Base-by-base conservation (phyloP, 2,797 vertebrate species). In the Natrix natrix region DNA sequence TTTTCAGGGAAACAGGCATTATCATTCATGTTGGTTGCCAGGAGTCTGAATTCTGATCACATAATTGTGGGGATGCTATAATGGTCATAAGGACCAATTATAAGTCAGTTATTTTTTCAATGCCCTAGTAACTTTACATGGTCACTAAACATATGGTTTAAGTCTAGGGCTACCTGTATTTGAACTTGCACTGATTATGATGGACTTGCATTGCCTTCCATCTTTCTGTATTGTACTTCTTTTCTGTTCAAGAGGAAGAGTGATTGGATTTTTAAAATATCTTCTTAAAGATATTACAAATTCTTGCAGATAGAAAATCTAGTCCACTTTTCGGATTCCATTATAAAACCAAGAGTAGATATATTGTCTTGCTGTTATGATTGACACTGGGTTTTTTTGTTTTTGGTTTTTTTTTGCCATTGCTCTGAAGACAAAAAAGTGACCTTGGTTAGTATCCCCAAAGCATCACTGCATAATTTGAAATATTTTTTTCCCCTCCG, bases 391-490 rank as follows among this genome's bases (percentile, higher is more conserved):
- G 0, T 83, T 94, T 96, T 92, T 92, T 92, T 92, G 5, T 16
- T 54, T 86, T 52, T 78, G 94, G 32, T 1, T 37, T 48, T 96
- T 91, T 93, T 24, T 59, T 48, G 87, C 56, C 16, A n/a, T 88
- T 93, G 93, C 93, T 32, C 37, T 55, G 66, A 94, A 88, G 20
- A 20, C 24, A 32, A 32, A 48, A 13, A 87, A 69, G 91, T 86
- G 8, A 54, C n/a, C 32, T 93, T 93, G 43, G 89, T 26, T 66
- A 92, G n/a, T 12, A 90, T 91, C 28, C 90, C 93, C 10, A 4
- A 94, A 92, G 95, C 95, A 86, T 89, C 86, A 66, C 0, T 92
- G 63, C 63, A 93, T 66, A 43, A 86, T 94, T 86, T 94, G 91
- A 14, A 92, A 0, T 7, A 92, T 92, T 55, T 96, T 93, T 28